Evolutionary conservation across 2,888 invertebrate species (phyloP), one percentile per base, ranked within the genome.

Genomic region (Heliconius erato): DNA sequence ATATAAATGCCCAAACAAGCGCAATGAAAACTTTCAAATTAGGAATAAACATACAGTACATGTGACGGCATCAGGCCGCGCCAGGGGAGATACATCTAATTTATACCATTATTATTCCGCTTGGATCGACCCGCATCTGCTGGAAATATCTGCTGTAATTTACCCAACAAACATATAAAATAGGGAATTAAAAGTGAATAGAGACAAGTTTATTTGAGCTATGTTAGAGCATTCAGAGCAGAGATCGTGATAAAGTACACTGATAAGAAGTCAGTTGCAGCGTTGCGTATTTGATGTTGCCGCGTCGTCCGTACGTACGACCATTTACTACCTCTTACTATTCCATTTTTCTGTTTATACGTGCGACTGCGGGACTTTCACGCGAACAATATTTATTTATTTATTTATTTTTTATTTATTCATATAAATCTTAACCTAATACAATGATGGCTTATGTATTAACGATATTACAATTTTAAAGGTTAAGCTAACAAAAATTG

Each of bases 281-380:
- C 69, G 44, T 28, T 1, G 44, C 40, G 44, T 3, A 26, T 65
- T n/a, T 44, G 67, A 78, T 28, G 78, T 44, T 49, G 80, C 40
- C 71, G 40, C 69, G 35, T 26, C 26, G 35, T 35, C 32, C 65
- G 54, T 67, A 74, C 16, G 54, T 74, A 67, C 14, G 40, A 11
- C 59, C 54, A 14, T 63, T 40, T 49, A 54, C 40, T 26, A 28
- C 28, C 32, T 54, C 16, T 6, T 54, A 26, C 67, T 67, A 26
- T n/a, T 59, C 40, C 12, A 59, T 19, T 59, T 63, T 19, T 2
- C 49, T 2, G 2, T 6, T 26, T 32, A 54, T 74, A 59, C 74
- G 67, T 79, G 35, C 16, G 68, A 74, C 59, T 74, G 44, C 19
- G 49, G 54, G n/a, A 80, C 74, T 74, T 74, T 76, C 82, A 77